Evolutionary conservation across 2,888 invertebrate species (phyloP).

Genomic region (Tricholauxania praeusta): DNA sequence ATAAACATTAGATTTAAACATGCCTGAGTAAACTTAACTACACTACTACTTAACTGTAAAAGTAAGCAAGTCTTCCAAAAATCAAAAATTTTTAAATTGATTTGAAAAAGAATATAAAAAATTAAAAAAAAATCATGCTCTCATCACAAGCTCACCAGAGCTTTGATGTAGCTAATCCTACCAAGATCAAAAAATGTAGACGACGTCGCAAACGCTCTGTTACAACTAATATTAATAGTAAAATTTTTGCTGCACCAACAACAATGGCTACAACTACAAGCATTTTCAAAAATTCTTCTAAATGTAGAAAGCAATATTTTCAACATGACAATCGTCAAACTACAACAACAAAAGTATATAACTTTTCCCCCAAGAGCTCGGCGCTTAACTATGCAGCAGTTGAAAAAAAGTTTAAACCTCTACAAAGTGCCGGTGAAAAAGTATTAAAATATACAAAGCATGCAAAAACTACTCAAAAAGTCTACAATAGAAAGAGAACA

Average conservation of each 20-base stretch:
- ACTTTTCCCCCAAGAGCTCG: constrained; percentile 39
- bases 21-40: constrained; percentile 16
- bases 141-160: constrained; percentile 50
- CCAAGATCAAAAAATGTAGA: constrained; percentile 46
- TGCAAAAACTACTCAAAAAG: constrained; percentile 15
- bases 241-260: constrained; percentile 44
- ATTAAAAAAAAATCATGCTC: constrained; percentile 50
- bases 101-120: background rate
- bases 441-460: constrained; percentile 4
- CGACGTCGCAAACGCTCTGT: constrained; percentile 45
- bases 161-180: constrained; percentile 18
- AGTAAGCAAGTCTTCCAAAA: constrained; percentile 28
- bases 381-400: constrained; percentile 57
- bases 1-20: constrained; percentile 40
- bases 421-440: constrained; percentile 44
- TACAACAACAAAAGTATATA: background rate
- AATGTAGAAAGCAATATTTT: constrained; percentile 60
- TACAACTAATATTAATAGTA: constrained; percentile 35
- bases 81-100: constrained; percentile 11
- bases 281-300: constrained; percentile 25
- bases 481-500: constrained; percentile 17
- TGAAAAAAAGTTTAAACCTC: constrained; percentile 64
- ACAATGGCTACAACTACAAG: constrained; percentile 24
- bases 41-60: background rate
- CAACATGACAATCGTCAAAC: constrained; percentile 63